These are phyloP conservation scores for Crotalus horridus DNA, from an alignment of 2,113 vertebrate genomes.

Conservation along the genomic window DNA sequence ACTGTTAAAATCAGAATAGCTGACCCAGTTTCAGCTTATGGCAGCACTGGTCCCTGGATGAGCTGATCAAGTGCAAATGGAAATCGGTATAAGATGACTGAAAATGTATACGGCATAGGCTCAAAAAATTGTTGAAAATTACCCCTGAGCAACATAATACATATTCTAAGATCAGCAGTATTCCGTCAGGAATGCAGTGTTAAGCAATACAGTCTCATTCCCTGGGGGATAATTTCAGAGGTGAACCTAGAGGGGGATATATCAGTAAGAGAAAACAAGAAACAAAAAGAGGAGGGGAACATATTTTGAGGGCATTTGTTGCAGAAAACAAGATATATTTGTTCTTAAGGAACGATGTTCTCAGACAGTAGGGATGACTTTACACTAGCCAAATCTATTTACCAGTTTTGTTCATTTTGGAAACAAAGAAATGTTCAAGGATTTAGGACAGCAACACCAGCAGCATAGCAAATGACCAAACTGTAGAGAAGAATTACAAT, in stretches of 20 bases:
- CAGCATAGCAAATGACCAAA: neutral
- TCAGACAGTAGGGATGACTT: neutral
- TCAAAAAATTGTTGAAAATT: neutral
- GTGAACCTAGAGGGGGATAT: neutral
- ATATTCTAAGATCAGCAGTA: neutral
- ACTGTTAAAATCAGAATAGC: neutral
- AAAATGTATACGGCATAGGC: neutral
- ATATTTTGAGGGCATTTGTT: neutral
- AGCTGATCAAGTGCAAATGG: neutral
- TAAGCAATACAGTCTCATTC: neutral
- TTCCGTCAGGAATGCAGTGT: neutral
- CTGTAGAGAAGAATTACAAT: neutral
- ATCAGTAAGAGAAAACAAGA: neutral
- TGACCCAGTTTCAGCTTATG: neutral
- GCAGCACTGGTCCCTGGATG: neutral
- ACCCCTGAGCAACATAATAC: neutral
- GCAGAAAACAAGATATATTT: neutral
- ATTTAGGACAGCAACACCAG: neutral
- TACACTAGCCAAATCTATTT: neutral
- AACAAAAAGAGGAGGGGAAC: neutral
- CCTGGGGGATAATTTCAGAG: neutral
- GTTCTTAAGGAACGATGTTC: neutral
- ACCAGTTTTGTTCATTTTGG: neutral
- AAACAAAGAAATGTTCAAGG: neutral
- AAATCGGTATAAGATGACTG: neutral